Base-by-base conservation (phyloP, 92 coral and sea anemone species). In the Muricea muricata region DNA sequence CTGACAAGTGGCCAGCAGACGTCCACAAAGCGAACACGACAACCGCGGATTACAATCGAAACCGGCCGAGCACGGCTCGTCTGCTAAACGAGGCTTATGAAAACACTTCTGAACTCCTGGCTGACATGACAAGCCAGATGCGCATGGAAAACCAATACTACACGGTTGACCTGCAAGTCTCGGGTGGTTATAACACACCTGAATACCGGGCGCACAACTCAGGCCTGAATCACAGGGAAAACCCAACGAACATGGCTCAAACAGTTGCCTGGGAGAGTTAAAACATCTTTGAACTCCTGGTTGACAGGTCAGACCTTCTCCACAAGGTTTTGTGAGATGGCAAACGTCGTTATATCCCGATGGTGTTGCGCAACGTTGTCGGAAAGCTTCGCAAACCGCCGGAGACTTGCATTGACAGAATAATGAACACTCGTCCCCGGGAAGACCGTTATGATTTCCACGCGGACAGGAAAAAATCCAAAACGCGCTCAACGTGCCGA, bases 201-300 rank as follows among this genome's bases (percentile, higher is more conserved):
- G 82, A 11, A 26, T 67, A 54, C 98, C 99, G 23, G 98, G 99
- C 86, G 94, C 98, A 84, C 99, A 96, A 5, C 98, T 80, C 47
- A 96, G 97, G 32, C 94, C 98, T 48, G 87, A 80, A 39, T 89
- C 94, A 83, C 99, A 96, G 10, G 68, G 80, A 61, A 47, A 88
- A 24, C 99, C 99, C 39, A 87, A 81, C 65, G 94, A 97, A 70
- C 98, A 96, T 9, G 99, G 99, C 87, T 96, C 99, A 69, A 78
- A 85, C 68, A 90, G 75, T 32, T 88, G 84, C 69, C 99, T 91
- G 28, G 98, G 99, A 73, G 78, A 85, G 81, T 96, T 95, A 63
- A 92, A 96, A 74, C 99, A 96, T 79, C 91, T 92, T 88, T 96
- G 99, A 42, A 96, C 83, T 26, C 99, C 99, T 83, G 99, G 99